Evolutionary conservation across 2,888 invertebrate species (phyloP).

Genomic region (Cephus pulcher): DNA sequence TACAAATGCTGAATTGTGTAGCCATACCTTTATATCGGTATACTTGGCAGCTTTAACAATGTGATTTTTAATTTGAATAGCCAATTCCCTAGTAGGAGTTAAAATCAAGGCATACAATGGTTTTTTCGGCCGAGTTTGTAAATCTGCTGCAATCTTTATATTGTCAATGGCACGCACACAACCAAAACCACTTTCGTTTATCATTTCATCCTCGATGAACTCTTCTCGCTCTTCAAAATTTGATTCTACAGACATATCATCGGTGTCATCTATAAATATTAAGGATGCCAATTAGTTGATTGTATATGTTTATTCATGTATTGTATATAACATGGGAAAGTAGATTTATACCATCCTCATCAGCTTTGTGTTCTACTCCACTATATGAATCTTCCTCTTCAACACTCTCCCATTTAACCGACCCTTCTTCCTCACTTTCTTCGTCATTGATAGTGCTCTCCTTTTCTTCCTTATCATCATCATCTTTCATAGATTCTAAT

Average conservation of each 20-base stretch:
- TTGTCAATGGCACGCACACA: conserved; percentile 74
- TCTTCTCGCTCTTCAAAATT: conserved; percentile 43
- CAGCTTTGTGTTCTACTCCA: neutral
- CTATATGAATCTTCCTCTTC: neutral
- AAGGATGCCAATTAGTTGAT: neutral
- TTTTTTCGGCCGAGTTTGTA: conserved; percentile 63
- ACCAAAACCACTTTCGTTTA: conserved; percentile 63
- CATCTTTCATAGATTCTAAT: conserved; percentile 64
- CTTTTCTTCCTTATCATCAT: conserved; percentile 47
- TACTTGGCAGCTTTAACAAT: conserved; percentile 82
- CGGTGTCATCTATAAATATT: neutral
- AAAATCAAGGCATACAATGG: conserved; percentile 87
- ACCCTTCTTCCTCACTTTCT: conserved; percentile 1
- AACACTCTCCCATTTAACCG: neutral
- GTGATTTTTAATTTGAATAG: conserved; percentile 93
- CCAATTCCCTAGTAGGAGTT: conserved; percentile 96
- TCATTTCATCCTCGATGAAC: conserved; percentile 12
- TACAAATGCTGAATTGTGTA: conserved; percentile 4
- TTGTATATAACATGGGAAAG: neutral
- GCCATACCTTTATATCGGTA: conserved; percentile 75
- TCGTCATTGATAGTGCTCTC: conserved; percentile 28
- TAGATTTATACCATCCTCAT: neutral
- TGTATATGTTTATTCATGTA: neutral
- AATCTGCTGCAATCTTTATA: conserved; percentile 64
- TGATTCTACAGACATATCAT: conserved; percentile 22